Base-by-base conservation (phyloP, 2,888 invertebrate genomes). In the Philopedon plagiatum region DNA sequence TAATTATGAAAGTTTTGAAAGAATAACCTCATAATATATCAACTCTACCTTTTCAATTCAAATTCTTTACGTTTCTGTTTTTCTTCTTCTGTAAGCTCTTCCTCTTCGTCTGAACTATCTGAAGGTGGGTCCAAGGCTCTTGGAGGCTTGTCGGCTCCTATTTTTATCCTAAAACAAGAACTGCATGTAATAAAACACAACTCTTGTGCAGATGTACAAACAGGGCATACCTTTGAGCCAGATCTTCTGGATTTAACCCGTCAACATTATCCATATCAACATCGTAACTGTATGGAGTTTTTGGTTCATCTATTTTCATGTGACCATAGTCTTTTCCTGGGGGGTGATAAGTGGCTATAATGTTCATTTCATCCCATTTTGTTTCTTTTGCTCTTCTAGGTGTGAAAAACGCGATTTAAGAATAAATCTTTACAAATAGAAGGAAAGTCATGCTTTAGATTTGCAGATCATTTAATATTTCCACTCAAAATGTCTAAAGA, bases 361-460 rank as follows among this genome's bases (percentile, higher is more conserved):
- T 99, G 87, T 99, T 99, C 92, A 98, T 95, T 88, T 99, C 99
- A 86, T 99, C 99, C 88, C 96, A 97, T 89, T 96, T 94, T 82
- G 96, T 90, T 79, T 90, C 89, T 80, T 90, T 90, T 18, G 79
- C 78, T 76, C 83, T 83, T 72, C 83, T 84, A 29, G 0, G 26
- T n/a, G n/a, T n/a, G n/a, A n/a, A n/a, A n/a, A n/a, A n/a, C n/a
- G 34, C 11, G 32, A 9, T 32, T 32, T 1, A 32, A 32, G 8
- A 32, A 2, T 1, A n/a, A n/a, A 34, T 4, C 11, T 2, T 2
- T 11, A 34, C 11, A 34, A 79, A 76, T 46, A 18, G 21, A 46
- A 19, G 2, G 8, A 21, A 46, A 8, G 46, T 46, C 5, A 46
- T 8, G 21, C 7, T n/a, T 21, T 19, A 46, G 8, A 18, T 19